Evolutionary conservation across 2,797 vertebrate genomes (phyloP).

Genomic region (Carapus acus): DNA sequence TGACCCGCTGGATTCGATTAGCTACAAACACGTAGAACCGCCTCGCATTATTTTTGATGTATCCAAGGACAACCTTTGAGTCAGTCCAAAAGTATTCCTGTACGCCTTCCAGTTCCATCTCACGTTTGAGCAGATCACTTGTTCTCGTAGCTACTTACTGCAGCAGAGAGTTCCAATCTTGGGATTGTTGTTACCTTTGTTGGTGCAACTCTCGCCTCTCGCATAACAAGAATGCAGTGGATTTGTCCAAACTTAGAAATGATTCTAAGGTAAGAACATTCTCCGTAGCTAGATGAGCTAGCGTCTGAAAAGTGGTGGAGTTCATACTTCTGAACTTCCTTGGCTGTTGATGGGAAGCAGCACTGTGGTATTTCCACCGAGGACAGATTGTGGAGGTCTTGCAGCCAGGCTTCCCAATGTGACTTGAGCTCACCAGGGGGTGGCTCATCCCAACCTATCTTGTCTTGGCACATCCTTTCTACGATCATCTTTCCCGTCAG

Average conservation of each 20-base stretch:
- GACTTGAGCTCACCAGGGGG: too few relatives aligned
- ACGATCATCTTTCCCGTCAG: too few relatives aligned
- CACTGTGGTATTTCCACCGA: background rate
- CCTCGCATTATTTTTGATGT: constrained; percentile 26
- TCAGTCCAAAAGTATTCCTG: constrained; percentile 25
- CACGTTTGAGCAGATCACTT: constrained; percentile 5
- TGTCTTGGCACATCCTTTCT: too few relatives aligned
- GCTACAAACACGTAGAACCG: constrained; percentile 29
- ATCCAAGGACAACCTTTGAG: constrained; percentile 16
- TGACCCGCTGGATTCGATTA: constrained; percentile 24
- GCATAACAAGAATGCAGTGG: constrained; percentile 11
- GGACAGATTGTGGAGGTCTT: too few relatives aligned
- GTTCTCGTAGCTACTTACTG: background rate
- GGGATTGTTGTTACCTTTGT: too few relatives aligned
- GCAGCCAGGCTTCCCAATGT: too few relatives aligned
- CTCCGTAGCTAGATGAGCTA: background rate
- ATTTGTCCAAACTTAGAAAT: constrained; percentile 5
- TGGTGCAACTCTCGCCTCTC: constrained; percentile 4
- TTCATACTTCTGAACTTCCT: background rate
- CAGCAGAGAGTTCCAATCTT: constrained; percentile 14
- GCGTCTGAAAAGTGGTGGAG: constrained; percentile 19
- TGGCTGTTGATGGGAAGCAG: constrained; percentile 3
- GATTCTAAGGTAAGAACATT: constrained; percentile 11
- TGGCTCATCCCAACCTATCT: too few relatives aligned
- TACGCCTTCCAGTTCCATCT: constrained; percentile 4